phyloP scores from a whole-genome alignment of 2,113 vertebrate species.

The Cyprinodon variegatus region DNA sequence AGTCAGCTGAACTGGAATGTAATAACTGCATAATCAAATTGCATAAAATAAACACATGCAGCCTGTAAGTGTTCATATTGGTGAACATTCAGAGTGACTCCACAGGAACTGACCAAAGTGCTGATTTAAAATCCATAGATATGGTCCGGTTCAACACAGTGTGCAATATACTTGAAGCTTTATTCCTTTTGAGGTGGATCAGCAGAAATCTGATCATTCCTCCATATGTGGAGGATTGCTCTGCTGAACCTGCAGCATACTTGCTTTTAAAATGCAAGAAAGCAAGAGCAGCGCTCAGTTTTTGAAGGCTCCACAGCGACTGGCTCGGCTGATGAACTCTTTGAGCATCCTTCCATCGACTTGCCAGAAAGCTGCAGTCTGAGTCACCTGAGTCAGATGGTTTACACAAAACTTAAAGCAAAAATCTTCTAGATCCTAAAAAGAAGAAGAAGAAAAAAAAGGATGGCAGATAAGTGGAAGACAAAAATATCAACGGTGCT shows the following conservation, averaged over 20 bases:
- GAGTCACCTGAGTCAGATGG: slow-evolving; percentile 95
- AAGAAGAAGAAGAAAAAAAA: background rate
- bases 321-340: slow-evolving; percentile 94
- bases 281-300: slow-evolving; percentile 80
- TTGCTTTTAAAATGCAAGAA: background rate
- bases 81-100: background rate
- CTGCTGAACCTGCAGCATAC: background rate
- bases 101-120: slow-evolving; percentile 42
- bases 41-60: slow-evolving; percentile 25
- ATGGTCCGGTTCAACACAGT: background rate
- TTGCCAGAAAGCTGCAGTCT: slow-evolving; percentile 93
- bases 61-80: background rate
- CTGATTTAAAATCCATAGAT: slow-evolving; percentile 13
- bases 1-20: background rate
- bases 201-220: slow-evolving; percentile 14
- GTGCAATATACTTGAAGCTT: background rate
- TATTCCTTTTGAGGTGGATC: background rate
- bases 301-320: slow-evolving; percentile 95
- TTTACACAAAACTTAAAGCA: slow-evolving; percentile 97
- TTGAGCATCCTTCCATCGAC: slow-evolving; percentile 93
- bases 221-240: background rate
- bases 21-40: slow-evolving; percentile 5
- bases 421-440: slow-evolving; percentile 94
- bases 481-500: background rate
- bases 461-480: too few relatives aligned